Percentiles rank a stretch among this genome's conserved stretches.
phyloP scores from a whole-genome alignment of 2,797 vertebrate genomes.

The Trachurus trachurus region DNA sequence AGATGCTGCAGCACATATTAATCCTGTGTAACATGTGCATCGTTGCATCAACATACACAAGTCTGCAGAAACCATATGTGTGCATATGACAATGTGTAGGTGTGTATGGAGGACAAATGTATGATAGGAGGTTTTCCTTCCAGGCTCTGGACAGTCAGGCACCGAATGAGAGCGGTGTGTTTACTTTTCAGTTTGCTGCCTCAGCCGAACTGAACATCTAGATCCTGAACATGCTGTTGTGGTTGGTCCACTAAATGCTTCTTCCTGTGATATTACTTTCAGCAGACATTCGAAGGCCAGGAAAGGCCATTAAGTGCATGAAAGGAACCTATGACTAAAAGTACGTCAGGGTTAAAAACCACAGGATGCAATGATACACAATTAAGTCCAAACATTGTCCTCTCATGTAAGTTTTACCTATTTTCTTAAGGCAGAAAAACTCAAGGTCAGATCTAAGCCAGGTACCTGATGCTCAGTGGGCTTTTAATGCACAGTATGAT shows the following conservation, averaged over 20 bases:
- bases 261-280: conserved; percentile 16
- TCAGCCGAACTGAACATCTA: conserved; percentile 30
- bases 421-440: neutral
- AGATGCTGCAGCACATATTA: conserved; percentile 65
- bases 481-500: neutral
- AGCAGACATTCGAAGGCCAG: conserved; percentile 7
- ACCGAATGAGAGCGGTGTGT: conserved; percentile 2
- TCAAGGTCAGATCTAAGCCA: conserved; percentile 1
- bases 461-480: conserved; percentile 9
- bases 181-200: conserved; percentile 40
- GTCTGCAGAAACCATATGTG: conserved; percentile 35
- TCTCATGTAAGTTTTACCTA: neutral
- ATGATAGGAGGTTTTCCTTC: neutral
- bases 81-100: conserved; percentile 24
- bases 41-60: conserved; percentile 49
- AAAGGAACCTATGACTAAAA: conserved; percentile 11
- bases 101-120: conserved; percentile 14
- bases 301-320: conserved; percentile 17
- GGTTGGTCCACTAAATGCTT: conserved; percentile 13
- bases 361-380: neutral
- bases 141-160: conserved; percentile 31
- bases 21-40: conserved; percentile 55
- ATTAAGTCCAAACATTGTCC: neutral
- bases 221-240: conserved; percentile 1
- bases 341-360: neutral